Evolutionary conservation across 2,797 vertebrate species (phyloP).

Genomic region (Tadarida brasiliensis): DNA sequence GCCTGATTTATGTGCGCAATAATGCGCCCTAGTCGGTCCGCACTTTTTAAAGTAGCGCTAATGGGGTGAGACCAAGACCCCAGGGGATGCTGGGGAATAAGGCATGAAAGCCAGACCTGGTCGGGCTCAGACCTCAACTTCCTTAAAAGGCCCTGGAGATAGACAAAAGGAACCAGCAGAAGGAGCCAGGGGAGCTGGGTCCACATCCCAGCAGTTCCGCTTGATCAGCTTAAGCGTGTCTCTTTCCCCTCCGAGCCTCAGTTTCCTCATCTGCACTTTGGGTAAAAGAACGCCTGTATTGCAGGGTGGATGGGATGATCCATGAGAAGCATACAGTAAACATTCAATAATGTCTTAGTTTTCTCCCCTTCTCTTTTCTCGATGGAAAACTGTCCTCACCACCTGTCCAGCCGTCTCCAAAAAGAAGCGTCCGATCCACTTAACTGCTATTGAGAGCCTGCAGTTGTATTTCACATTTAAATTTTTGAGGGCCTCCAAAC

Average conservation of each 20-base stretch:
- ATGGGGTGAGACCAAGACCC: conserved; percentile 88
- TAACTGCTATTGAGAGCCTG: not conserved
- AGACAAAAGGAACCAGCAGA: not conserved
- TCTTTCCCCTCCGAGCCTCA: not conserved
- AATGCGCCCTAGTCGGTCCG: conserved; percentile 85
- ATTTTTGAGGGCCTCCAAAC: not conserved
- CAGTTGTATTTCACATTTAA: not conserved
- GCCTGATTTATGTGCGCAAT: conserved; percentile 91
- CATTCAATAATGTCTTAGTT: not conserved
- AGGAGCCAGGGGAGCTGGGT: not conserved
- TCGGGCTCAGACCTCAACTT: conserved; percentile 17
- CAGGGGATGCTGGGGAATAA: conserved; percentile 36
- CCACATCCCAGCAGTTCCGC: not conserved
- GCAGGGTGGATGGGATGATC: not conserved
- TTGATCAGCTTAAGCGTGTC: too few species aligned
- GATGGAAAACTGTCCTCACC: not conserved
- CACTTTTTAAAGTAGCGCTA: conserved; percentile 89
- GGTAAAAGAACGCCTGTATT: not conserved
- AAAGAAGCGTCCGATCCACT: not conserved
- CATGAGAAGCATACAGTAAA: not conserved
- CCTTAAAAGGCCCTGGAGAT: not conserved
- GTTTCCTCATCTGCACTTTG: not conserved
- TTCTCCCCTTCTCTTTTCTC: not conserved
- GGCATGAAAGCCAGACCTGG: conserved; percentile 41
- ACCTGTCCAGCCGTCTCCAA: not conserved